A percentile compares a stretch with the other conserved stretches of the same genome.
Conservation (phyloP, 2,113 vertebrate genomes). For the Lycaon pictus region DNA sequence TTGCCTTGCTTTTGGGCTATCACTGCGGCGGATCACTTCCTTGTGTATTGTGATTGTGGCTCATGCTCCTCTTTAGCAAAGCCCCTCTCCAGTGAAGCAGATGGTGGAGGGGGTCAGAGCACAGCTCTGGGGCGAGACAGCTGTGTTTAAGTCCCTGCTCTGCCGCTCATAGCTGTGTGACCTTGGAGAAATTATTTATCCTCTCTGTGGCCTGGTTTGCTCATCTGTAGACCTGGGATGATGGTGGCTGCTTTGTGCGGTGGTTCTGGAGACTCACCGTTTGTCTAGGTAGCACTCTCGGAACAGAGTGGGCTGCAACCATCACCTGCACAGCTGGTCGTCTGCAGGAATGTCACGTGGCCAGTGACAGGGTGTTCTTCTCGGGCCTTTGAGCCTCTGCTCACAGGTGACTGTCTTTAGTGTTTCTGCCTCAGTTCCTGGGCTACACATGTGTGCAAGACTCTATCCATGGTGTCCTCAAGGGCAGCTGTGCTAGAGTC, state of each 20-base stretch:
- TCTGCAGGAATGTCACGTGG: fast-evolving
- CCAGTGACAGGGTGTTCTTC: too few relatives aligned
- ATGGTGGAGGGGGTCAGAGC: background rate
- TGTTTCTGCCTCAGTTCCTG: too few relatives aligned
- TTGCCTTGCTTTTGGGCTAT: background rate
- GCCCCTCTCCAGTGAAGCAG: too few relatives aligned
- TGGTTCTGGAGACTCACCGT: fast-evolving
- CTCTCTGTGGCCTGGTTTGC: background rate
- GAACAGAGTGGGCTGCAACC: fast-evolving
- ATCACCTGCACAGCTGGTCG: fast-evolving
- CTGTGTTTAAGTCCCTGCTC: background rate
- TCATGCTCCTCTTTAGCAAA: background rate
- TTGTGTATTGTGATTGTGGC: too few relatives aligned
- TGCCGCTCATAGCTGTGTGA: background rate
- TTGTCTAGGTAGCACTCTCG: too few relatives aligned
- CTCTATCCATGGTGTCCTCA: fast-evolving
- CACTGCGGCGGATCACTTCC: fast-evolving
- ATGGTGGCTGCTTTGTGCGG: fast-evolving
- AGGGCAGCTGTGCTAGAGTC: too few relatives aligned
- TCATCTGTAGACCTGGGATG: background rate
- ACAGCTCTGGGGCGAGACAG: background rate
- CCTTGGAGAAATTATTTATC: background rate
- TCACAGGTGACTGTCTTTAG: fast-evolving
- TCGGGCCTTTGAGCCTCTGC: fast-evolving
- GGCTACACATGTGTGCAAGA: too few relatives aligned